phyloP scores from a whole-genome alignment of 1,140 invertebrate species.

The Aradophagus sp. region DNA sequence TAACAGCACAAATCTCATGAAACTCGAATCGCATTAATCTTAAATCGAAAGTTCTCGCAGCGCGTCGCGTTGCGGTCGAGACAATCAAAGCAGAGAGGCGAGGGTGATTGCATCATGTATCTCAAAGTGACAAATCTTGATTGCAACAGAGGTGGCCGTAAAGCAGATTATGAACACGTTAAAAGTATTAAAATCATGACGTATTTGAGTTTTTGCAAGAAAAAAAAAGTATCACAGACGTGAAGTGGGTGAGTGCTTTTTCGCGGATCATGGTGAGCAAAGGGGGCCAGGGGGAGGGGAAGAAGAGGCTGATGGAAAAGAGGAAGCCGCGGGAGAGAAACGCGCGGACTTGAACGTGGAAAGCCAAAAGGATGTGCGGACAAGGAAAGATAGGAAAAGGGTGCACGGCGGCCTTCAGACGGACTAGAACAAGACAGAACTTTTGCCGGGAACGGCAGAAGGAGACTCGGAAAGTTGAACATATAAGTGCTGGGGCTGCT shows the following conservation, averaged over 20 bases:
- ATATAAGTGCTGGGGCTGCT: slow-evolving; percentile 72
- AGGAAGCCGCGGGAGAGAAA: slow-evolving; percentile 30
- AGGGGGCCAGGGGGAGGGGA: neutral
- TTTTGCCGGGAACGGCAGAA: slow-evolving; percentile 41
- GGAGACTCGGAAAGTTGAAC: slow-evolving; percentile 57
- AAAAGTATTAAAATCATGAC: slow-evolving; percentile 74
- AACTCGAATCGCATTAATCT: no score
- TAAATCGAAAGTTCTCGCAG: no score
- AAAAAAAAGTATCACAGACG: slow-evolving; percentile 49
- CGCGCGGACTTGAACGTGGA: slow-evolving; percentile 34
- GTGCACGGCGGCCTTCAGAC: slow-evolving; percentile 37
- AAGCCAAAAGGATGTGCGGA: slow-evolving; percentile 55
- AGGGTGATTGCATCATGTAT: slow-evolving; percentile 25
- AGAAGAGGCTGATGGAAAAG: slow-evolving; percentile 1
- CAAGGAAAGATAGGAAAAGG: slow-evolving; percentile 47
- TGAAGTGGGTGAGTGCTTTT: slow-evolving; percentile 32
- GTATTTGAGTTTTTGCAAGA: slow-evolving; percentile 63
- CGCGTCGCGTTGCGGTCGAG: neutral
- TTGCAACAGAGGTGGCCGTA: slow-evolving; percentile 36
- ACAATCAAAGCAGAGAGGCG: neutral
- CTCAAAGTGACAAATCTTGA: slow-evolving; percentile 49
- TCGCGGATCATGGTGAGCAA: no score
- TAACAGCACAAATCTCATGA: no score
- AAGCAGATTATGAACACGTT: slow-evolving; percentile 72
- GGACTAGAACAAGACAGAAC: slow-evolving; percentile 54